Percentiles rank a stretch among this genome's conserved stretches.
Conservation (phyloP, 2,797 vertebrate species). For the Orientallactaga sibirica region DNA sequence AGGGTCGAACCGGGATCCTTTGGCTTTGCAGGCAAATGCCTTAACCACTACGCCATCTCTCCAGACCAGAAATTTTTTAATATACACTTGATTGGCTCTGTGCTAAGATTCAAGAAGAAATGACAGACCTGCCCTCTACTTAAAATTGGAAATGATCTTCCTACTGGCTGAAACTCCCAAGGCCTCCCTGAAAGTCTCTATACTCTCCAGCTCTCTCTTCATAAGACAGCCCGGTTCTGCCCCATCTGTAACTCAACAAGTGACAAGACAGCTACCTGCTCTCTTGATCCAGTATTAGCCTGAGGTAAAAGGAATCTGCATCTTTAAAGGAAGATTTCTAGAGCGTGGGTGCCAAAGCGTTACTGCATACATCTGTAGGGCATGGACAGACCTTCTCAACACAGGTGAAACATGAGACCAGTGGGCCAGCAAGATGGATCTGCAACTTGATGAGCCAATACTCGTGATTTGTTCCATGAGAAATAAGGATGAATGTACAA, state of each 20-base stretch:
- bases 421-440: not conserved
- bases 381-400: not conserved
- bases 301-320: constrained; percentile 1
- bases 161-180: constrained; percentile 12
- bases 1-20: too few species aligned
- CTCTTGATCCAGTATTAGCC: not conserved
- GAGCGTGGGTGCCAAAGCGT: constrained; percentile 1
- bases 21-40: too few species aligned
- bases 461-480: not conserved
- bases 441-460: not conserved
- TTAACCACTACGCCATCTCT: too few species aligned
- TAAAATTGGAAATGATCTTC: not conserved
- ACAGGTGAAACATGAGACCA: not conserved
- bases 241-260: not conserved
- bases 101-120: constrained; percentile 23
- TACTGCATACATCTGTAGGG: constrained; percentile 24
- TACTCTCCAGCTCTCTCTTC: constrained; percentile 25
- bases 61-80: constrained; percentile 12
- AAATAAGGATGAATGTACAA: not conserved
- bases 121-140: not conserved
- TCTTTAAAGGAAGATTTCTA: not conserved
- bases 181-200: constrained; percentile 20
- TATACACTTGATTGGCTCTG: not conserved
- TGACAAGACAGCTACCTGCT: not conserved
- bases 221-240: not conserved